Percentiles rank a stretch among this genome's conserved stretches.
These are phyloP conservation scores for Hyphantria cunea DNA, from an alignment of 1,140 invertebrate species.

Conservation along the genomic window DNA sequence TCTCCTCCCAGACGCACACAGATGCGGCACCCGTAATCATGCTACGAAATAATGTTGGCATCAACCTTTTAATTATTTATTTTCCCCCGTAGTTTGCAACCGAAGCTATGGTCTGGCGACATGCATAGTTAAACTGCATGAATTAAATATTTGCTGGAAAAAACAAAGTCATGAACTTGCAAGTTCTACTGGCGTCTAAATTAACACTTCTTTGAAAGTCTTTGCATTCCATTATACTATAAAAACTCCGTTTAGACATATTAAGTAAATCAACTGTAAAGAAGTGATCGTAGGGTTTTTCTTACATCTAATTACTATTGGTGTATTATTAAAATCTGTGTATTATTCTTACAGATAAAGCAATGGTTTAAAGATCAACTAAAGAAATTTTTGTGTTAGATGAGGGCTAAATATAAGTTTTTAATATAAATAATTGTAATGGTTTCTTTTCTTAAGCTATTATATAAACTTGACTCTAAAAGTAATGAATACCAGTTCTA, in stretches of 20 bases:
- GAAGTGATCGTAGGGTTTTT: neutral
- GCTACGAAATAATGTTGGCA: slow-evolving; percentile 62
- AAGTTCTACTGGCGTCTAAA: slow-evolving; percentile 15
- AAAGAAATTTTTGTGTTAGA: neutral
- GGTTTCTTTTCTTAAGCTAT: no score
- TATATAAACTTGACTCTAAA: no score
- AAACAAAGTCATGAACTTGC: slow-evolving; percentile 14
- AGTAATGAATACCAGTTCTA: no score
- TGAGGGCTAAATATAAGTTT: neutral
- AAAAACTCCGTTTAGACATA: slow-evolving; percentile 5
- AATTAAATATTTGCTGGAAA: slow-evolving; percentile 29
- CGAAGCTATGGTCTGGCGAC: slow-evolving; percentile 33
- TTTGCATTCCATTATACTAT: slow-evolving; percentile 12
- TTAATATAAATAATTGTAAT: slow-evolving; percentile 26
- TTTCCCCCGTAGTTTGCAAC: slow-evolving; percentile 49
- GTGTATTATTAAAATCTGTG: neutral
- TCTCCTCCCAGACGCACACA: slow-evolving; percentile 58
- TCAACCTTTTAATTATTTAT: slow-evolving; percentile 59
- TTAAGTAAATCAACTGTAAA: neutral
- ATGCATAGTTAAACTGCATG: slow-evolving; percentile 30
- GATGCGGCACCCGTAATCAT: slow-evolving; percentile 31
- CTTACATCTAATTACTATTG: neutral
- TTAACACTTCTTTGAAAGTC: slow-evolving; percentile 22
- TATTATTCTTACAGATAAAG: neutral
- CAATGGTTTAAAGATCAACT: neutral